Percentiles rank a stretch among this genome's conserved stretches.
phyloP scores from a whole-genome alignment of 2,888 invertebrate genomes.

The Drosophila villosipedis region DNA sequence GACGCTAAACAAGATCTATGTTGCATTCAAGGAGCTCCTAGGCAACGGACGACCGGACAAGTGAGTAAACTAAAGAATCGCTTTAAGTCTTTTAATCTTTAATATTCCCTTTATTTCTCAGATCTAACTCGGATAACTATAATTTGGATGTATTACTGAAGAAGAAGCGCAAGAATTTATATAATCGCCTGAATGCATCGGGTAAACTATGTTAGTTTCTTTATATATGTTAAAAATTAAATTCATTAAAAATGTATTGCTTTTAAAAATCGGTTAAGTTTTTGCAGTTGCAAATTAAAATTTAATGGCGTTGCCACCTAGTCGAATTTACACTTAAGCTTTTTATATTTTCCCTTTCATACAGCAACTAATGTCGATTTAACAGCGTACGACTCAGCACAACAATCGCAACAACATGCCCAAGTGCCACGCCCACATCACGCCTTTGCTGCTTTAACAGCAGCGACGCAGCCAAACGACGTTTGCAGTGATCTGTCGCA shows the following conservation, averaged over 20 bases:
- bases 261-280: not conserved
- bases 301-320: not conserved
- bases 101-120: constrained; percentile 21
- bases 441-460: constrained; percentile 65
- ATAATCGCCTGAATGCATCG: constrained; percentile 83
- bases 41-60: constrained; percentile 84
- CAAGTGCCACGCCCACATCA: constrained; percentile 63
- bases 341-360: not conserved
- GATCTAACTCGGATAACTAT: constrained; percentile 81
- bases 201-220: constrained; percentile 60
- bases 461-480: constrained; percentile 59
- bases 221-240: not conserved
- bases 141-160: constrained; percentile 83
- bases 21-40: constrained; percentile 84
- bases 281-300: not conserved
- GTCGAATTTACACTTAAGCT: not conserved
- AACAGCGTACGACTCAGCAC: constrained; percentile 52
- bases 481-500: constrained; percentile 65
- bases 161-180: constrained; percentile 84
- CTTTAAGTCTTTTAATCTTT: not conserved
- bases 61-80: constrained; percentile 63
- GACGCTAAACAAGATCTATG: constrained; percentile 85
- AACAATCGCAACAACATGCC: constrained; percentile 25
- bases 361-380: constrained; percentile 64
- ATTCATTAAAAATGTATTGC: not conserved